phyloP scores from a whole-genome alignment of 2,797 vertebrate genomes.

The Cossypha caffra region DNA sequence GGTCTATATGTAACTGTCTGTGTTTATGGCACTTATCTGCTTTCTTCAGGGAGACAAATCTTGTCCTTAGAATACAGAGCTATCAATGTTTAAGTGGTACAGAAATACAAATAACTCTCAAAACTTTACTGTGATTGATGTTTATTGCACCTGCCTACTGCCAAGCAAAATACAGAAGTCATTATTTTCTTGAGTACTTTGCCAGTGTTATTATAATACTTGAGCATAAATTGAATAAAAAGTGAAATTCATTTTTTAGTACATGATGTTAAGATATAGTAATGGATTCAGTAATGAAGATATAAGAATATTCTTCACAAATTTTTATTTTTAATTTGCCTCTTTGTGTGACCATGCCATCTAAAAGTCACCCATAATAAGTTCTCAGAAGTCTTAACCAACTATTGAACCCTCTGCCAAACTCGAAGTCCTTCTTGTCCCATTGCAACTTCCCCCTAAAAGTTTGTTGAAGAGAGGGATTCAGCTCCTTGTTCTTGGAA shows the following conservation, averaged over 20 bases:
- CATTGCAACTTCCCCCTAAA: rapidly evolving
- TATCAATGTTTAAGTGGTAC: not conserved
- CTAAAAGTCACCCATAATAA: not conserved
- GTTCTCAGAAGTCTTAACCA: not conserved
- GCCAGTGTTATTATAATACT: not conserved
- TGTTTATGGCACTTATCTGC: not conserved
- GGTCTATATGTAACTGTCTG: not conserved
- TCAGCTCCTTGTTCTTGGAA: not conserved
- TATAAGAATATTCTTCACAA: not conserved
- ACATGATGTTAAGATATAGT: not conserved
- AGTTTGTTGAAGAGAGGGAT: not conserved
- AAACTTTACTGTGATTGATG: not conserved
- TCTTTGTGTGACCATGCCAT: not conserved
- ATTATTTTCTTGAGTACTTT: not conserved
- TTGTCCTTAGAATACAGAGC: not conserved
- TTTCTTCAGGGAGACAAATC: not conserved
- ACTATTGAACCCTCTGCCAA: not conserved
- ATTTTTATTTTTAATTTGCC: not conserved
- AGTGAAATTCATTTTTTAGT: not conserved
- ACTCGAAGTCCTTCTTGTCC: not conserved
- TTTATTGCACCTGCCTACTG: not conserved
- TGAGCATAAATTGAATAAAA: not conserved
- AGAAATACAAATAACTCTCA: not conserved
- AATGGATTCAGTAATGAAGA: not conserved
- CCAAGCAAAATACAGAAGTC: not conserved